phyloP scores from a whole-genome alignment of 1,140 invertebrate genomes.

The Drosophila baimaii region DNA sequence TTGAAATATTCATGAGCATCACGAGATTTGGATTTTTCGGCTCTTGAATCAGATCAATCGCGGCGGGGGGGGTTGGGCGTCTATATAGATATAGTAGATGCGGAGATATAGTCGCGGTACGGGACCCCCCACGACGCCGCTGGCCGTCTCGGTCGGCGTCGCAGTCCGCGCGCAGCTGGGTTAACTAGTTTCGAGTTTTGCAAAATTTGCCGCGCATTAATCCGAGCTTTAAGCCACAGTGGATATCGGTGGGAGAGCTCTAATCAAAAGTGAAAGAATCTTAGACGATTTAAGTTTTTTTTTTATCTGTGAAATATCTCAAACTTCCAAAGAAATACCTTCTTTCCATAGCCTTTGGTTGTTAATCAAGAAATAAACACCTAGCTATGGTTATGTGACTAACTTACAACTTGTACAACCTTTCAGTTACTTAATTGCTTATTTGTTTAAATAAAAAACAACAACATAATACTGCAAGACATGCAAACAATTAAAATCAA shows the following conservation, averaged over 20 bases:
- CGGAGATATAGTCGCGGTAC: neutral
- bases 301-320: neutral
- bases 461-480: neutral
- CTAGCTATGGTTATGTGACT: no score
- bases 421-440: no score
- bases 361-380: no score
- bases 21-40: constrained; percentile 33
- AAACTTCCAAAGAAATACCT: no score
- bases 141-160: neutral
- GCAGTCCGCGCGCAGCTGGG: constrained; percentile 30
- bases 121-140: constrained; percentile 9
- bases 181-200: constrained; percentile 57
- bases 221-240: constrained; percentile 31
- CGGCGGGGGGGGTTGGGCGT: neutral
- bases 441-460: neutral
- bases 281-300: rapidly evolving
- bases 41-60: constrained; percentile 1
- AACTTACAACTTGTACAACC: no score
- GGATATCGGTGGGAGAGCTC: constrained; percentile 3
- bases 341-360: no score
- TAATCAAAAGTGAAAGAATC: neutral
- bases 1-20: constrained; percentile 44
- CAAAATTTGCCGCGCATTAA: constrained; percentile 48
- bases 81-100: neutral
- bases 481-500: no score